Base-by-base conservation (phyloP, 2,113 vertebrate species). In the Poicephalus gulielmi region DNA sequence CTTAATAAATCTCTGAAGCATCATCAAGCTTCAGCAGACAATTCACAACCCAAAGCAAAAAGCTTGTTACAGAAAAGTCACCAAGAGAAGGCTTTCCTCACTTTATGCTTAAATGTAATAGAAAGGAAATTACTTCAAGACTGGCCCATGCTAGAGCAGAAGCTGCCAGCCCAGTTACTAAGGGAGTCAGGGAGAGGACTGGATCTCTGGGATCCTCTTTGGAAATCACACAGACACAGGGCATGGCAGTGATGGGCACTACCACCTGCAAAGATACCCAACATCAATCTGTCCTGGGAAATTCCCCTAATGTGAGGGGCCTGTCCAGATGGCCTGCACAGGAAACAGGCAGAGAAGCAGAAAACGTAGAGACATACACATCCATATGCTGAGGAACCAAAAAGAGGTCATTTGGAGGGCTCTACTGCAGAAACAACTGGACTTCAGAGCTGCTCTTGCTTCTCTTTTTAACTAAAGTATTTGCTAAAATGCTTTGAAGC, bases 1-100 rank as follows among this genome's bases (percentile, higher is more conserved):
- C 37, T 90, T 64, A 92, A 62, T 87, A 94, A 88, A 67, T 88
- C 86, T 92, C 68, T 67, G 50, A 84, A 83, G 74, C 31, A 74
- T 46, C 55, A 83, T 47, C 41, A 81, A 86, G 30, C 46, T 83
- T n/a, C 69, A 77, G 85, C 19, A 67, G 68, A 59, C 63, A 91
- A 94, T 37, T 33, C n/a, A 77, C 46, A 93, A 39, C 3, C 12
- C 43, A 86, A 74, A 83, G 82, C 23, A 86, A 90, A 94, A 90
- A 77, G 13, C 39, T 71, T 82, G 30, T 39, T 68, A 62, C 22
- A 47, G 57, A 41, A 50, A 83, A 89, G 39, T 27, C 16, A 76
- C 24, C 35, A 82, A 39, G 33, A 50, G 7, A 70, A 62, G 17
- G 17, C 15, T 60, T 94, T 60, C 49, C 13, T 59, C 25, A 30